Base-by-base conservation (phyloP, 30 jellyfish, hydroid and myxozoan species). In the Cassiopea xamachana region DNA sequence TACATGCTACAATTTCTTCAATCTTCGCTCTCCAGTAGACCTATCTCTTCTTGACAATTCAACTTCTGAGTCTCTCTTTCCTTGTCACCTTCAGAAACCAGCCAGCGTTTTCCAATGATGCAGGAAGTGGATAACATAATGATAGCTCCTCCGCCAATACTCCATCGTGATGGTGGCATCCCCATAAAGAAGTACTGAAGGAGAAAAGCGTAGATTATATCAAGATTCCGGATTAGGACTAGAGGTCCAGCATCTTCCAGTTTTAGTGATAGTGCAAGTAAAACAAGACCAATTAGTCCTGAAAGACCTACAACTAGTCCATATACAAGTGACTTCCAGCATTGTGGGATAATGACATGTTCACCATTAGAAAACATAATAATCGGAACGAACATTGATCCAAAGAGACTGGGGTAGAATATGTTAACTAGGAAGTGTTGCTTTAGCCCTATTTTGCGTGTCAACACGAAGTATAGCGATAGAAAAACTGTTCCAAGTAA, bases 241-340 rank as follows among this genome's bases (percentile, higher is more conserved):
- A 94, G 89, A 15, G 96, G 95, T 1, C 97, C 95, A 13, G 98
- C 98, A 80, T 90, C 85, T 77, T 94, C 98, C 44, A 89, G 75
- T 79, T 77, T 80, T 47, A 94, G 73, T 17, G 98, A 75, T n/a
- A 74, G 58, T 13, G 98, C 85, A 18, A 94, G 84, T 14, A 89
- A 71, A 3, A 73, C 7, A 44, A 94, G 70, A 6, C 97, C 98
- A 1, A 80, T 18, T 5, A 72, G 75, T 14, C 95, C 92, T 16
- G 77, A 48, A 1, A 94, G 62, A 4, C 98, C 98, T 18, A 94
- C 96, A n/a, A 83, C 79, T 4, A 90, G 1, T 9, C 79, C 73
- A 88, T 59, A 73, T 48, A 89, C 64, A 1, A 14, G 47, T 45
- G 97, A 82, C 18, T 81, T 80, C 85, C 93, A 47, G 68, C 90